These are phyloP conservation scores for Nasonia longicornis DNA, from an alignment of 1,140 invertebrate species.

Conservation along the genomic window DNA sequence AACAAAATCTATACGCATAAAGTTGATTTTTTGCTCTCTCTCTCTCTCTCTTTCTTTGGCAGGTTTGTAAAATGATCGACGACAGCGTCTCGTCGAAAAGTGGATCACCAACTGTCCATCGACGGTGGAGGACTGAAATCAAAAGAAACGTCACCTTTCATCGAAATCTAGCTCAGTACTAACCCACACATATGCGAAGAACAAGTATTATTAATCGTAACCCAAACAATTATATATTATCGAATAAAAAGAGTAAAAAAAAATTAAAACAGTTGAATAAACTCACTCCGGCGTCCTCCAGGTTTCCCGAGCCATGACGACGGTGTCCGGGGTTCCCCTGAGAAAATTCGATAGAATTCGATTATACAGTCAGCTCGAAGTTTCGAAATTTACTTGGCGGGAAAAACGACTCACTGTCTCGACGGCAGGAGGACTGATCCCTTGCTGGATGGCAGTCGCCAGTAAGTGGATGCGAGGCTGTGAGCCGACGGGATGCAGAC, in stretches of 20 bases:
- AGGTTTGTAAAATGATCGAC: constrained; percentile 6
- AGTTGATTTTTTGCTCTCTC: not conserved
- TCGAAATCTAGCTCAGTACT: not conserved
- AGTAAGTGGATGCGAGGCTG: constrained; percentile 59
- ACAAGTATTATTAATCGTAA: constrained; percentile 3
- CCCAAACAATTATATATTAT: constrained; percentile 10
- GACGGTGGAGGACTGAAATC: constrained; percentile 58
- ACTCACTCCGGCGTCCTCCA: constrained; percentile 63
- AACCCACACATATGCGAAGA: too few relatives aligned
- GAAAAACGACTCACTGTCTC: constrained; percentile 57
- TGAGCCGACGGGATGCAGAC: constrained; percentile 65
- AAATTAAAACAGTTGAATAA: constrained; percentile 28
- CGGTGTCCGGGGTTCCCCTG: constrained; percentile 59
- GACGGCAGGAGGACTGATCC: constrained; percentile 53
- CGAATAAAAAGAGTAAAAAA: not conserved
- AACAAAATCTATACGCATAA: too few relatives aligned
- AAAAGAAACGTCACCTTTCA: not conserved
- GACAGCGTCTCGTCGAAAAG: not conserved
- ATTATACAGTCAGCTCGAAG: not conserved
- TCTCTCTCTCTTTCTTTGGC: constrained; percentile 7
- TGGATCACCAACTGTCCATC: constrained; percentile 57
- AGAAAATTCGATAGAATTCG: constrained; percentile 25
- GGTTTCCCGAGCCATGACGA: constrained; percentile 57
- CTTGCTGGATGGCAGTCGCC: constrained; percentile 52
- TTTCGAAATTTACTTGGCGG: not conserved